Evolutionary conservation across 2,113 vertebrate genomes (phyloP), one percentile per base, ranked within the genome.

Genomic region (Camelus bactrianus): DNA sequence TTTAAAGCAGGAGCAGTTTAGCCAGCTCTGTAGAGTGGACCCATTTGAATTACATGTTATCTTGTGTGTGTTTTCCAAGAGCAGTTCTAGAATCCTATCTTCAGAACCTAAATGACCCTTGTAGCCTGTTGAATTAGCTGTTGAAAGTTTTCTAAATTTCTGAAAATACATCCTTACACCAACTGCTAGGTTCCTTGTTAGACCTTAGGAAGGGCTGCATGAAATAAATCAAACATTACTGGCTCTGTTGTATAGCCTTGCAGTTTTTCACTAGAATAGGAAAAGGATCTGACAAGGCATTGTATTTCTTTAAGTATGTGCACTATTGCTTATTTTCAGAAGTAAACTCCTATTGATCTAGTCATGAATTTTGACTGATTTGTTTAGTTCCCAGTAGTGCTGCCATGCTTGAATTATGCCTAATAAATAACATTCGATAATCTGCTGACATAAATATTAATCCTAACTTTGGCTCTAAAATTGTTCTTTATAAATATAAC

Each of bases 91-190:
- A 84, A 92, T 96, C 50, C 80, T 93, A 1, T 95, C 64, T 95
- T 90, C 46, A 92, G 35, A 96, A 92, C 17, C 20, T 75, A 96
- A 94, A 56, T 73, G 84, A 96, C 15, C 54, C 56, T 65, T 87
- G 26, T 89, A 89, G 35, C 38, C 22, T 83, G 2, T 91, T 87
- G 38, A 91, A 75, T 91, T 85, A n/a, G 94, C 35, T 91, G 16
- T 85, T 94, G 73, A 86, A 95, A 90, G 50, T 95, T 96, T 96
- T 94, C 42, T 94, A 46, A 97, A 32, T 93, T 30, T 89, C 75
- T 79, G 75, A 91, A 92, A 94, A 94, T 87, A 69, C 2, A 62
- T 72, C 84, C 19, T 93, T 22, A 93, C 3, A 77, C 62, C 48
- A 83, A 42, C 2, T 89, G 8, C 24, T 81, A 64, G 8, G 19